Conservation (phyloP, 2,113 vertebrate genomes). For the Pseudopipra pipra region DNA sequence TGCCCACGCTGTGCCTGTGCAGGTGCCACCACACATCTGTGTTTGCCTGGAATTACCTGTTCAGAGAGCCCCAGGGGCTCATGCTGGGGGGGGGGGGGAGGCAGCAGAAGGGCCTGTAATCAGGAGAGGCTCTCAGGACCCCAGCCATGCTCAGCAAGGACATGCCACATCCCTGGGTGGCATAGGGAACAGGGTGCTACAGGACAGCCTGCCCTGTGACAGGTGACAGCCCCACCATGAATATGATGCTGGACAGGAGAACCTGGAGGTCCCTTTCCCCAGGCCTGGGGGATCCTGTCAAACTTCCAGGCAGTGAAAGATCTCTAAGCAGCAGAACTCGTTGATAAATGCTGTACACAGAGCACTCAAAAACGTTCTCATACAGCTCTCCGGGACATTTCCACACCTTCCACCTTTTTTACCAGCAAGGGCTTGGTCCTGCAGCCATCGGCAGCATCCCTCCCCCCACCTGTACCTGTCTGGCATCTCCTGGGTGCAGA, state of each 20-base stretch:
- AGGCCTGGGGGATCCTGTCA: neutral
- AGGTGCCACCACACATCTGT: neutral
- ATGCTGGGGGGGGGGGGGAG: accelerated
- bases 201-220: neutral
- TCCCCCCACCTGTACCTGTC: accelerated
- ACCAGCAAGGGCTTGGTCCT: neutral
- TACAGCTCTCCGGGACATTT: neutral
- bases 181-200: neutral
- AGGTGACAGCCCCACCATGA: accelerated
- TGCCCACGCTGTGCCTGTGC: neutral
- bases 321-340: neutral
- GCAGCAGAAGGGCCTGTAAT: neutral
- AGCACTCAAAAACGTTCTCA: neutral
- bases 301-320: neutral
- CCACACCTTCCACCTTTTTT: neutral
- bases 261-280: neutral
- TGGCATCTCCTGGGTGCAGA: neutral
- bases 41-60: neutral
- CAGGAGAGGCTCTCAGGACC: neutral
- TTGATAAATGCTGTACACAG: neutral
- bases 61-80: neutral
- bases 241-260: accelerated
- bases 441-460: neutral
- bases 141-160: neutral
- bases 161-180: too few relatives aligned